Evolutionary conservation across 2,113 vertebrate genomes (phyloP).

Genomic region (Poeciliopsis retropinna): DNA sequence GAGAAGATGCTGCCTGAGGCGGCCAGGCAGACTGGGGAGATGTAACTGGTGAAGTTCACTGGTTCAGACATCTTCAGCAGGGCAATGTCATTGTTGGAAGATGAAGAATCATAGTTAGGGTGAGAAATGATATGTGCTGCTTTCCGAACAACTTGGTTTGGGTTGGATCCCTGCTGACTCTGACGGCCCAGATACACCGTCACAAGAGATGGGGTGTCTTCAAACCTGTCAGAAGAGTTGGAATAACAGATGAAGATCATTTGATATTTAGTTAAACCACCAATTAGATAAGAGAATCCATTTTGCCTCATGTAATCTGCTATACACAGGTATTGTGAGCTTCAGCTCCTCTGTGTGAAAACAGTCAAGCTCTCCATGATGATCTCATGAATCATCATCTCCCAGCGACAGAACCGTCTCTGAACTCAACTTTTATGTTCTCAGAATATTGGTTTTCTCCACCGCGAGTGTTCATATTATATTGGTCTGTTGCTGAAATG

Average conservation of each 20-base stretch:
- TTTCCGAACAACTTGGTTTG: neutral
- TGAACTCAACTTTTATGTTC: too few relatives aligned
- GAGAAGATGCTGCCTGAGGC: conserved; percentile 69
- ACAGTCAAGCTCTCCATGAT: too few relatives aligned
- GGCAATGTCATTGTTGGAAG: conserved; percentile 73
- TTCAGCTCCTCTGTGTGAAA: too few relatives aligned
- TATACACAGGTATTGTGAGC: too few relatives aligned
- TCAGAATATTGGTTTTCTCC: too few relatives aligned
- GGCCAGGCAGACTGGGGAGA: too few relatives aligned
- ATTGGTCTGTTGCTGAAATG: too few relatives aligned
- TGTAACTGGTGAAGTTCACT: conserved; percentile 59
- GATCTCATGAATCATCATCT: too few relatives aligned
- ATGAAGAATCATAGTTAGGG: conserved; percentile 64
- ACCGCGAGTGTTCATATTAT: too few relatives aligned
- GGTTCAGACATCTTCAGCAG: conserved; percentile 71
- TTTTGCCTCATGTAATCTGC: neutral
- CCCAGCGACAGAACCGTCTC: too few relatives aligned
- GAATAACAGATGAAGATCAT: neutral
- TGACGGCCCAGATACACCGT: conserved; percentile 42
- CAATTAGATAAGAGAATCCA: neutral
- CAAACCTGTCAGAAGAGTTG: neutral
- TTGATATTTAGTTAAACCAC: neutral
- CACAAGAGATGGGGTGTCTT: accelerated
- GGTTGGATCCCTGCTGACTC: conserved; percentile 6
- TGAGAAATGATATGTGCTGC: conserved; percentile 54